Base-by-base conservation (phyloP, 2,113 vertebrate genomes). In the Oostethus manadensis region DNA sequence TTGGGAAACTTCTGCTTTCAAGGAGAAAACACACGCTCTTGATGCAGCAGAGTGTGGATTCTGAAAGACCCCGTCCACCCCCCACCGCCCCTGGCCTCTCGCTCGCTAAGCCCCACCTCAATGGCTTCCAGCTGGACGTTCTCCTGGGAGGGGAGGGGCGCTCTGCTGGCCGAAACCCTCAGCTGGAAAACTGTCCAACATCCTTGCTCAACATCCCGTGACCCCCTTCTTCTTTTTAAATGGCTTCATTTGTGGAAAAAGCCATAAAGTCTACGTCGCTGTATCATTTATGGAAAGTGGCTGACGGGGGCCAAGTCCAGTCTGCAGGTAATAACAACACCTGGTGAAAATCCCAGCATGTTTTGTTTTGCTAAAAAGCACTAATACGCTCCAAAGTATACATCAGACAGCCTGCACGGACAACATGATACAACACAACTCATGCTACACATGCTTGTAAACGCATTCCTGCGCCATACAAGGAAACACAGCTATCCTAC, bases 91-190 rank as follows among this genome's bases (percentile, higher is more conserved):
- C n/a, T n/a, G n/a, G n/a, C n/a, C n/a, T n/a, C n/a, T n/a, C 54
- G 68, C 29, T 18, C 74, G 68, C 68, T 71, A 76, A 74, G 61
- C 68, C 62, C 70, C 74, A 51, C 71, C 73, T 82, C 83, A 84
- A 88, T 86, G 79, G 70, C 61, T 84, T 85, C 83, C 86, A 88
- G 84, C 84, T 88, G 83, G 75, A 58, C 6, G 46, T 71, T 71
- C 78, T 78, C 60, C 64, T 51, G 71, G 78, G 78, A 73, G 75
- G 73, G 70, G 75, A 74, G 79, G 76, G 71, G 78, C 50, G 22
- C 58, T 74, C 29, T 56, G 50, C 56, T 85, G 77, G 77, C 79
- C 72, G 71, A 65, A 44, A 70, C 44, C 70, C 66, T 74, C 54
- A 55, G 57, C 66, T 76, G 2, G 4, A 13, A 62, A 62, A 21